phyloP scores from a whole-genome alignment of 92 coral and sea anemone species.

The Plumapathes pennacea region DNA sequence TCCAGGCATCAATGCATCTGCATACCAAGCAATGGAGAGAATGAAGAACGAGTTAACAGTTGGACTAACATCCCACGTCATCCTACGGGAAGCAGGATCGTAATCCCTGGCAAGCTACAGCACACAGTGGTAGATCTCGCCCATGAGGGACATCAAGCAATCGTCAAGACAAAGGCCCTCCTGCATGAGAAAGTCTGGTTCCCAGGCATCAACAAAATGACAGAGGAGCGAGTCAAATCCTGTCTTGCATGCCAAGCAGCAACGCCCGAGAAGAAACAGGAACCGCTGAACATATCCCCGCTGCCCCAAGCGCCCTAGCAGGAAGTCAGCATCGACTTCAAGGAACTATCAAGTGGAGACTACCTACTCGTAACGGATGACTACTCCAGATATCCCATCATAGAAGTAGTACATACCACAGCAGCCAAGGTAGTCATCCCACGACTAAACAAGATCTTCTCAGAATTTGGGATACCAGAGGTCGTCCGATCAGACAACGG shows the following conservation, averaged over 20 bases:
- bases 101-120: constrained; percentile 30
- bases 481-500: constrained; percentile 43
- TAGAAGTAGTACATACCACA: constrained; percentile 15
- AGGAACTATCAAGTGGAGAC: constrained; percentile 16
- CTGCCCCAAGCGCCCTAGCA: constrained; percentile 56
- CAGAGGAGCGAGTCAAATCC: constrained; percentile 37
- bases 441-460: constrained; percentile 25
- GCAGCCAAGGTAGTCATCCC: constrained; percentile 20
- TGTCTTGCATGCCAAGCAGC: constrained; percentile 55
- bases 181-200: constrained; percentile 49
- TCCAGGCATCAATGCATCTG: no score
- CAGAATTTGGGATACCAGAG: constrained; percentile 28
- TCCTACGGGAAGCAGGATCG: constrained; percentile 37
- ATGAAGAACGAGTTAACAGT: no score
- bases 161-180: constrained; percentile 64
- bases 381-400: constrained; percentile 45
- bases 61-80: constrained; percentile 15
- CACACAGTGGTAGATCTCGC: constrained; percentile 42
- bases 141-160: constrained; percentile 61
- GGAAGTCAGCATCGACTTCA: constrained; percentile 27
- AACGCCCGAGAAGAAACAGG: constrained; percentile 37
- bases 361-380: constrained; percentile 28
- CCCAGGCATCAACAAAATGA: constrained; percentile 47
- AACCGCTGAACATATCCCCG: constrained; percentile 31
- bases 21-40: no score